Base-by-base conservation (phyloP, 1,140 invertebrate genomes). In the Tetramorium simillimum region DNA sequence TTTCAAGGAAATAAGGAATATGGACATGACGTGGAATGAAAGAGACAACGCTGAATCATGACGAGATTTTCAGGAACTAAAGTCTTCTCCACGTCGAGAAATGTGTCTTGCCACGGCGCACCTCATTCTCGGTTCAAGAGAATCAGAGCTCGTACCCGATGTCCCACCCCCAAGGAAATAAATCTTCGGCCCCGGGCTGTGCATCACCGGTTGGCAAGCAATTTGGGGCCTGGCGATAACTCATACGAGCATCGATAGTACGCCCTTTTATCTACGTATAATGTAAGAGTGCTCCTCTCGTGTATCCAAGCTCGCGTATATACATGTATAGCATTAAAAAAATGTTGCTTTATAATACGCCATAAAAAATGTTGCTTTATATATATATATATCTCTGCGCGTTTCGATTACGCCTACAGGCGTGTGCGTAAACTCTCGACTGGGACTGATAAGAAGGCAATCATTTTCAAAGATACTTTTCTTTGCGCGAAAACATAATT, bases 231-330 rank as follows among this genome's bases (percentile, higher is more conserved):
- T 86, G 92, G 86, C 93, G 94, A 95, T 95, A 94, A 95, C 93
- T 95, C 93, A 95, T 95, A 95, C 94, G 92, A 92, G 93, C 94
- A 94, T 94, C 94, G 93, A 95, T 95, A 94, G 92, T 90, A 90
- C 90, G 88, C 86, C 81, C 60, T 84, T 85, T 87, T 76, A 89
- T 87, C 67, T 72, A 70, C 51, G n/a, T 70, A 63, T 67, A 78
- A 73, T 69, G 24, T 75, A 75, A 84, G 51, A 73, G 80, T 21
- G 58, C 58, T 46, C 7, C 65, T 51, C 28, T 56, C 62, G 86
- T 92, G 89, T 88, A 89, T 92, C 21, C 70, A 88, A 69, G n/a
- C 33, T 69, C 21, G 89, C 90, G 89, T 92, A 86, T 90, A 89
- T 76, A 92, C 91, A 87, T 90, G 88, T 62, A 90, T 70, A 72